Percentiles rank a stretch among this genome's conserved stretches.
phyloP scores from a whole-genome alignment of 2,888 invertebrate species.

The Cataglyphis rosenhaueri region DNA sequence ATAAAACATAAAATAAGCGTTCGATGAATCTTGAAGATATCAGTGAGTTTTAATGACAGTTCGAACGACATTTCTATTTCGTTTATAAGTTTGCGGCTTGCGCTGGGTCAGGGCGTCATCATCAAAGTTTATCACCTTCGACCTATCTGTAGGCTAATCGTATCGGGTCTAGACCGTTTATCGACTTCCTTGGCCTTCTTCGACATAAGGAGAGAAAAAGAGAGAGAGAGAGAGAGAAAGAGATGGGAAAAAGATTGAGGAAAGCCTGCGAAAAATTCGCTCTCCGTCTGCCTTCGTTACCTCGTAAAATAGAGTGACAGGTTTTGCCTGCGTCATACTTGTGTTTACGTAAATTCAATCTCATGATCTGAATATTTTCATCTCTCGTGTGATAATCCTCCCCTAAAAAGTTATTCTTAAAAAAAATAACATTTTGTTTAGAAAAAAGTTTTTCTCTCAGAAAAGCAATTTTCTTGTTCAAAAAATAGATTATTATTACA shows the following conservation, averaged over 20 bases:
- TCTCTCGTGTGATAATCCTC: constrained; percentile 1
- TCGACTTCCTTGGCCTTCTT: constrained; percentile 63
- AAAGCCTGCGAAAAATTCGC: constrained; percentile 47
- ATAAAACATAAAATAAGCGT: not conserved
- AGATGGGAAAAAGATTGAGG: not conserved
- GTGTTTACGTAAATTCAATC: constrained; percentile 34
- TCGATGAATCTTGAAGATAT: not conserved
- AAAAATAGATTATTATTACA: not conserved
- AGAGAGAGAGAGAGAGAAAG: not conserved
- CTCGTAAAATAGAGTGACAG: constrained; percentile 51
- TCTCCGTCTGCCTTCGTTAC: constrained; percentile 59
- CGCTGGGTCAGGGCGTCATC: constrained; percentile 46
- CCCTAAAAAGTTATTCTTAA: not conserved
- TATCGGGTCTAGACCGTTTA: constrained; percentile 68
- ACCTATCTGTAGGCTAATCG: constrained; percentile 67
- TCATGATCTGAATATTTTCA: constrained; percentile 26
- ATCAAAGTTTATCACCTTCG: constrained; percentile 68
- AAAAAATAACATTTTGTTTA: not conserved
- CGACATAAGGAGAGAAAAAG: not conserved
- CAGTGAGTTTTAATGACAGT: not conserved
- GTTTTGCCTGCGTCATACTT: constrained; percentile 38
- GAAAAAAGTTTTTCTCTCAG: not conserved
- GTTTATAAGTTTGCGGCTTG: constrained; percentile 20
- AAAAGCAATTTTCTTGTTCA: not conserved
- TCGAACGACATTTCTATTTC: not conserved